phyloP scores from a whole-genome alignment of 2,888 invertebrate species.

The Aporophyla lueneburgensis region DNA sequence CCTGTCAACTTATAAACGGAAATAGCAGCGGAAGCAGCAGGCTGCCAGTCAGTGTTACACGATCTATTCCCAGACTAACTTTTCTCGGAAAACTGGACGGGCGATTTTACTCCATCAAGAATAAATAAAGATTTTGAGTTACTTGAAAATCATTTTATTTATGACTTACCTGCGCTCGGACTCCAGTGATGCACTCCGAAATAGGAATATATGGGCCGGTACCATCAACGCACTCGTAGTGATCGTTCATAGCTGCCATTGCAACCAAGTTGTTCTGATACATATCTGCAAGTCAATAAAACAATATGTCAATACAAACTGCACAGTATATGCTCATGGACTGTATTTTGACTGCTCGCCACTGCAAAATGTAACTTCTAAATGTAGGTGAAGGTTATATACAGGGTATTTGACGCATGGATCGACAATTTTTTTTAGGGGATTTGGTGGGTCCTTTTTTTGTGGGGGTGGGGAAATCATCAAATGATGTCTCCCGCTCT shows the following conservation, averaged over 20 bases:
- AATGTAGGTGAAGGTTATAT: too few species aligned
- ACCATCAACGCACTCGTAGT: constrained; percentile 72
- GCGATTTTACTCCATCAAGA: not conserved
- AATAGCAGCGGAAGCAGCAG: constrained; percentile 20
- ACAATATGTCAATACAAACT: constrained; percentile 13
- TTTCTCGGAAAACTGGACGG: constrained; percentile 9
- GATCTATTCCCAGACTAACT: constrained; percentile 30
- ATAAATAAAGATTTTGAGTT: not conserved
- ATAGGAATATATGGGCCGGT: constrained; percentile 97
- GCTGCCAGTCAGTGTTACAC: constrained; percentile 12
- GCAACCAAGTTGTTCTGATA: constrained; percentile 71
- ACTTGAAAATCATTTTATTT: not conserved
- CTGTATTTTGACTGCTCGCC: not conserved
- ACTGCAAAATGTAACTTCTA: not conserved
- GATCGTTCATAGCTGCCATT: constrained; percentile 71
- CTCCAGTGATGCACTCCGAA: constrained; percentile 97
- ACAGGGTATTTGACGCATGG: too few species aligned
- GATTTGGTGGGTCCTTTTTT: too few species aligned
- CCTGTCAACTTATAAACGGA: constrained; percentile 29
- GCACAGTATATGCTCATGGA: not conserved
- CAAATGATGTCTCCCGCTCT: too few species aligned
- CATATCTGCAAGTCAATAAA: constrained; percentile 72
- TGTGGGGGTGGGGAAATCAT: too few species aligned
- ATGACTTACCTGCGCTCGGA: constrained; percentile 86
- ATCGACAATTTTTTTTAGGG: too few species aligned